These are phyloP conservation scores for Origma solitaria DNA, from an alignment of 2,113 vertebrate genomes.

Conservation along the genomic window DNA sequence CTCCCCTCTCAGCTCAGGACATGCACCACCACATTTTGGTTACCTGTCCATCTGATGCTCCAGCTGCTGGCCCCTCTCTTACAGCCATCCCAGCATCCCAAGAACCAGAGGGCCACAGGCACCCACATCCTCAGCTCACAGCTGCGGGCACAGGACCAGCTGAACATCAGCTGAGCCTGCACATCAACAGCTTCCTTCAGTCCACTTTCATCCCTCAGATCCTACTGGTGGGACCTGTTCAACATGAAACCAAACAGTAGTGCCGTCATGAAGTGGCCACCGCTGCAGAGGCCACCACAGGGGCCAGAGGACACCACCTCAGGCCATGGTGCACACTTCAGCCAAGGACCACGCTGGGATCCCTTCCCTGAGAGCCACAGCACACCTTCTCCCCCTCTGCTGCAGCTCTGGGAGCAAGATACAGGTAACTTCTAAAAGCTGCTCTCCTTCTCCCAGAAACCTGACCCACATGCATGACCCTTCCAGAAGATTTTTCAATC, in stretches of 20 bases:
- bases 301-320: background rate
- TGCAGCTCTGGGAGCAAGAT: background rate
- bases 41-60: background rate
- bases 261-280: background rate
- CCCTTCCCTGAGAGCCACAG: background rate
- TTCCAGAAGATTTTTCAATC: background rate
- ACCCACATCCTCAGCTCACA: background rate
- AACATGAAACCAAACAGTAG: background rate
- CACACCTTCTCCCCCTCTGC: fast-evolving
- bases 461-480: background rate
- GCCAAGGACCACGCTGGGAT: fast-evolving
- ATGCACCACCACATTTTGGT: background rate
- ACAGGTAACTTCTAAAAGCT: background rate
- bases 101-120: background rate
- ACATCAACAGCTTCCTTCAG: background rate
- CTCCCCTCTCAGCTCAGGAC: background rate
- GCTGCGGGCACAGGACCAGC: fast-evolving
- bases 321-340: background rate
- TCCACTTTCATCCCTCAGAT: background rate
- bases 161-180: background rate
- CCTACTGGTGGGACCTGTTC: background rate
- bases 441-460: background rate
- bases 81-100: background rate
- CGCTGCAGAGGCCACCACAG: background rate
- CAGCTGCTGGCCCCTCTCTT: background rate